phyloP scores from a whole-genome alignment of 1,140 invertebrate species.

The Arctopsyche grandis region DNA sequence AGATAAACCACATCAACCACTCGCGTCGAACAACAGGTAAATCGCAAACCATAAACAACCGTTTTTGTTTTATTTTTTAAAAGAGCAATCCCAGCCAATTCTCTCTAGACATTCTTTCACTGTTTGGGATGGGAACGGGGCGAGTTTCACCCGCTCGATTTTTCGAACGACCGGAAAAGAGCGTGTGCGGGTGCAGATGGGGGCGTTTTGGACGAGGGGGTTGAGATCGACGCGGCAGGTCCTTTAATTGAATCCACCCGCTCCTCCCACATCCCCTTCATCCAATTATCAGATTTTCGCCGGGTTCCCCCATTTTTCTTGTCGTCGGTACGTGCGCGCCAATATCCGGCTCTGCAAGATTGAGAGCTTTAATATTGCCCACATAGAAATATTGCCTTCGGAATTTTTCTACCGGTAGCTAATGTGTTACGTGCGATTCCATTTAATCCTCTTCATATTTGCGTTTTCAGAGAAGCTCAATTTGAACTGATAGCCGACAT shows the following conservation, averaged over 20 bases:
- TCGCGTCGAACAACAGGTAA: too few relatives aligned
- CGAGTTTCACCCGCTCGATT: neutral
- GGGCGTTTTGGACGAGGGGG: neutral
- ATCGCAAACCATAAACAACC: too few relatives aligned
- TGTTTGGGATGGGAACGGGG: neutral
- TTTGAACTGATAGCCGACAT: too few relatives aligned
- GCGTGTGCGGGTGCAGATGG: too few relatives aligned
- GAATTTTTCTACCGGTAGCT: neutral
- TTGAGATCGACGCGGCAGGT: neutral
- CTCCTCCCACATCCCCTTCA: neutral
- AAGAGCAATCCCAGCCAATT: too few relatives aligned
- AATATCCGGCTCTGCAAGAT: slow-evolving; percentile 29
- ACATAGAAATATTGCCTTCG: slow-evolving; percentile 5
- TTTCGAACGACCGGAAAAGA: neutral
- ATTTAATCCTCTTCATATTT: too few relatives aligned
- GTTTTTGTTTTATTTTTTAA: too few relatives aligned
- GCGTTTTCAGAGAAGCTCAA: too few relatives aligned
- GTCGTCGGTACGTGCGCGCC: slow-evolving; percentile 27
- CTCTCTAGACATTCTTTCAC: neutral
- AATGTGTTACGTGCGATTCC: slow-evolving; percentile 8
- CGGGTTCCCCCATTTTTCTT: slow-evolving; percentile 41
- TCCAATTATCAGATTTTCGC: slow-evolving; percentile 45
- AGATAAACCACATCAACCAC: too few relatives aligned
- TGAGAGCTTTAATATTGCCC: slow-evolving; percentile 40
- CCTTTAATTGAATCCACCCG: slow-evolving; percentile 38